A percentile compares a stretch with the other conserved stretches of the same genome.
Conservation (phyloP, 2,113 vertebrate genomes). For the Malurus melanocephalus region DNA sequence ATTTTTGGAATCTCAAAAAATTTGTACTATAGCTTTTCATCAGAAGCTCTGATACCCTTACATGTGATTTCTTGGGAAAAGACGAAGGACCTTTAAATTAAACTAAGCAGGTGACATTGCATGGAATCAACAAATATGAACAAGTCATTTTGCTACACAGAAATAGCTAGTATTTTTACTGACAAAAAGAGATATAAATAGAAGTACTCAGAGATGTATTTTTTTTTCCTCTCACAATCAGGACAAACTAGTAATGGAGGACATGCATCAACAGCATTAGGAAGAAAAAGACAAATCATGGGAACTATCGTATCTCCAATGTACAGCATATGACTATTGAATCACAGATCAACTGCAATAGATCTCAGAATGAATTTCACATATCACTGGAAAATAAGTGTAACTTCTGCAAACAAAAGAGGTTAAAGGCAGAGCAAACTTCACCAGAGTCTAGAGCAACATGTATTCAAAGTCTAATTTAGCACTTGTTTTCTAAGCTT, state of each 20-base stretch:
- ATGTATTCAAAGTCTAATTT: not conserved
- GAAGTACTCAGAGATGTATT: not conserved
- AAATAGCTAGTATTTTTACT: not conserved
- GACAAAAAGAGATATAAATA: not conserved
- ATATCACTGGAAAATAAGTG: not conserved
- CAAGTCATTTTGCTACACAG: not conserved
- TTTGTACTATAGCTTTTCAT: not conserved
- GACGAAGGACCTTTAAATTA: not conserved
- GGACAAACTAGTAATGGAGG: not conserved
- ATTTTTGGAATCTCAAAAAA: not conserved
- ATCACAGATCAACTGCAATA: not conserved
- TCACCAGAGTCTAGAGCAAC: not conserved
- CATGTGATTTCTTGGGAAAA: not conserved
- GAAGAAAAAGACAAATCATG: conserved; percentile 4
- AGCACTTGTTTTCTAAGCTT: not conserved
- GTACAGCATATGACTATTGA: not conserved
- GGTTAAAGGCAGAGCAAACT: not conserved
- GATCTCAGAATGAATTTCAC: not conserved
- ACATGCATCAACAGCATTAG: not conserved
- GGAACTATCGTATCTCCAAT: not conserved
- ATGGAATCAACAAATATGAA: not conserved
- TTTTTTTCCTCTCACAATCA: not conserved
- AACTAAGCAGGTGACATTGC: not conserved
- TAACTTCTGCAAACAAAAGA: not conserved
- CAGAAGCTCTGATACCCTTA: not conserved